These are phyloP conservation scores for Nephrotoma flavescens DNA, from an alignment of 2,888 invertebrate species.

Conservation along the genomic window DNA sequence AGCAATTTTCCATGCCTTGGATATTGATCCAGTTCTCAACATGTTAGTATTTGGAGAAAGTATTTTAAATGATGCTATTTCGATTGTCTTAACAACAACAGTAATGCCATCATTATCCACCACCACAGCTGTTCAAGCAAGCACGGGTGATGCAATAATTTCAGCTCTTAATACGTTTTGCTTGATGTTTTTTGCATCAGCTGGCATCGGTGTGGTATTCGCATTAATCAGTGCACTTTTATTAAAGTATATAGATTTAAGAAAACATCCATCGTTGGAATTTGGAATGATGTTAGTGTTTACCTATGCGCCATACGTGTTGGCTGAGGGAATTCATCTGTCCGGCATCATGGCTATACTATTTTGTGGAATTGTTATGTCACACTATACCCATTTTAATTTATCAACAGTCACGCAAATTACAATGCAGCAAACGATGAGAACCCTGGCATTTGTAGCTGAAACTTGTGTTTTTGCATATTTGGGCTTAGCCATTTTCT, in stretches of 20 bases:
- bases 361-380: slow-evolving; percentile 98
- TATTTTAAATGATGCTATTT: slow-evolving; percentile 88
- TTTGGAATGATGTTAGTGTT: slow-evolving; percentile 98
- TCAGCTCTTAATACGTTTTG: slow-evolving; percentile 83
- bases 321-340: slow-evolving; percentile 91
- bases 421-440: slow-evolving; percentile 97
- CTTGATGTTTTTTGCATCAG: slow-evolving; percentile 96
- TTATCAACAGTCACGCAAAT: slow-evolving; percentile 96
- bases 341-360: slow-evolving; percentile 99
- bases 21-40: slow-evolving; percentile 93
- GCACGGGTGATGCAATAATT: slow-evolving; percentile 69
- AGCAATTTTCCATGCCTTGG: slow-evolving; percentile 94
- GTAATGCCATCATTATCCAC: slow-evolving; percentile 34
- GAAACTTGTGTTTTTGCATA: slow-evolving; percentile 99
- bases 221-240: slow-evolving; percentile 85
- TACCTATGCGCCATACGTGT: slow-evolving; percentile 94
- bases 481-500: slow-evolving; percentile 56
- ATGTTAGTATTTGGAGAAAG: slow-evolving; percentile 94
- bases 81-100: slow-evolving; percentile 91
- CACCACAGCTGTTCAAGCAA: slow-evolving; percentile 36
- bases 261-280: slow-evolving; percentile 95
- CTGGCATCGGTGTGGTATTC: slow-evolving; percentile 89
- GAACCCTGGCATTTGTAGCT: slow-evolving; percentile 92
- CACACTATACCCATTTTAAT: slow-evolving; percentile 98
- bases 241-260: slow-evolving; percentile 87